A percentile compares a stretch with the other conserved stretches of the same genome.
Evolutionary conservation across 2,797 vertebrate genomes (phyloP).

Genomic region (Danio kyathit): DNA sequence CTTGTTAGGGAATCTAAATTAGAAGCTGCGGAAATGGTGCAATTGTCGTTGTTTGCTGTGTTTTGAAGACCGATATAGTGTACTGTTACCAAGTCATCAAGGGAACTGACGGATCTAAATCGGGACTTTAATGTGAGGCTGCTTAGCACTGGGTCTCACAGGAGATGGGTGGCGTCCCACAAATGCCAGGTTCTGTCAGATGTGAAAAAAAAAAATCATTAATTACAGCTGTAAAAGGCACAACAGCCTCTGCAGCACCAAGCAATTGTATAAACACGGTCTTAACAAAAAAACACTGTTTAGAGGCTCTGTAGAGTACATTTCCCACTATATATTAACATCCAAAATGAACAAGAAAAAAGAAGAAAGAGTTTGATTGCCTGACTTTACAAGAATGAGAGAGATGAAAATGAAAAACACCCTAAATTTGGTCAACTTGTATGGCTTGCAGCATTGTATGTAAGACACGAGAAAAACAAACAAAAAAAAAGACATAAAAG

Average conservation of each 20-base stretch:
- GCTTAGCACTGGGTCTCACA: conserved; percentile 42
- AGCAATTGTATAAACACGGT: conserved; percentile 13
- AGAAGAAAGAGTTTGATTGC: too few species aligned
- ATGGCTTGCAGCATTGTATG: too few species aligned
- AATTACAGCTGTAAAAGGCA: conserved; percentile 43
- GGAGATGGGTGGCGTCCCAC: conserved; percentile 49
- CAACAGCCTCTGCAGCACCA: neutral
- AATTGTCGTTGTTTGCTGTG: conserved; percentile 31
- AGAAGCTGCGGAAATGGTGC: neutral
- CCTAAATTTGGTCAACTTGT: too few species aligned
- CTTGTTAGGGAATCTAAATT: neutral
- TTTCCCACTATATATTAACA: neutral
- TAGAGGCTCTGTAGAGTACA: neutral
- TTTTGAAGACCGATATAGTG: conserved; percentile 10
- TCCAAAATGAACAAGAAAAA: neutral
- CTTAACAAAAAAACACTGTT: conserved; percentile 6
- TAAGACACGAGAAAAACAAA: too few species aligned
- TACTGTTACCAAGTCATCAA: conserved; percentile 36
- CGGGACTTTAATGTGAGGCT: conserved; percentile 50
- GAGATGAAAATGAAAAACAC: too few species aligned
- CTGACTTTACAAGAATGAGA: too few species aligned
- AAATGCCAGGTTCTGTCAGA: conserved; percentile 57
- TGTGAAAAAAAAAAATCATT: conserved; percentile 55
- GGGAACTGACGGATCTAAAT: conserved; percentile 46
- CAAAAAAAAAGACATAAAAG: too few species aligned